phyloP scores from a whole-genome alignment of 2,797 vertebrate species.

The Poeciliopsis infans region DNA sequence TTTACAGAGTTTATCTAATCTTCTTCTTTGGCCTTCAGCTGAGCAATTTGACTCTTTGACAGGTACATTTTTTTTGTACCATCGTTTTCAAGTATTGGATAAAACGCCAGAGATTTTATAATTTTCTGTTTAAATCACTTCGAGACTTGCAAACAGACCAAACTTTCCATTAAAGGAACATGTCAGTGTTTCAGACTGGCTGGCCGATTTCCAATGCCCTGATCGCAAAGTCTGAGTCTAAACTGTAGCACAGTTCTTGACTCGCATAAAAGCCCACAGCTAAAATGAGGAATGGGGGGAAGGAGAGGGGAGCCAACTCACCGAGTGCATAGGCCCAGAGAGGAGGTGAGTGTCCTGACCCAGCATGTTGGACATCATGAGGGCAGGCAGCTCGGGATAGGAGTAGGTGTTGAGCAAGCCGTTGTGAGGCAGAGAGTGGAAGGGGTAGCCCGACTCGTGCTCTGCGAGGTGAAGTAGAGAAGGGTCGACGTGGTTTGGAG shows the following conservation, averaged over 20 bases:
- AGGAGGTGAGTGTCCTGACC: constrained; percentile 96
- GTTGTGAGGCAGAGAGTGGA: constrained; percentile 93
- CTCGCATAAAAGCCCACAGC: constrained; percentile 24
- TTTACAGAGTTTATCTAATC: constrained; percentile 25
- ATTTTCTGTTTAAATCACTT: constrained; percentile 23
- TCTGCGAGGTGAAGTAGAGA: constrained; percentile 96
- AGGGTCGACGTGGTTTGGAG: constrained; percentile 94
- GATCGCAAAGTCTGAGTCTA: constrained; percentile 37
- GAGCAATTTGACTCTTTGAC: constrained; percentile 48
- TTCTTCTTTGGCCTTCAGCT: constrained; percentile 39
- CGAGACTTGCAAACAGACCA: constrained; percentile 22
- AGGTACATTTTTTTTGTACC: neutral
- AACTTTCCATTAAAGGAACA: constrained; percentile 24
- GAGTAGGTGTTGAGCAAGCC: constrained; percentile 96
- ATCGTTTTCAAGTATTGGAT: neutral
- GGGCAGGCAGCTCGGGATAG: constrained; percentile 96
- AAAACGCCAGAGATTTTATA: neutral
- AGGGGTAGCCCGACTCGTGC: constrained; percentile 93
- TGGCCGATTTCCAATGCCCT: constrained; percentile 34
- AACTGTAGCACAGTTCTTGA: constrained; percentile 38
- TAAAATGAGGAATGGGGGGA: constrained; percentile 15
- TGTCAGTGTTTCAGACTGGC: constrained; percentile 26
- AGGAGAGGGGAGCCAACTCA: constrained; percentile 82
- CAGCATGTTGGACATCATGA: constrained; percentile 99
- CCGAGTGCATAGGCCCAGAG: constrained; percentile 94